Base-by-base conservation (phyloP, 2,888 invertebrate genomes). In the Tillus elongatus region DNA sequence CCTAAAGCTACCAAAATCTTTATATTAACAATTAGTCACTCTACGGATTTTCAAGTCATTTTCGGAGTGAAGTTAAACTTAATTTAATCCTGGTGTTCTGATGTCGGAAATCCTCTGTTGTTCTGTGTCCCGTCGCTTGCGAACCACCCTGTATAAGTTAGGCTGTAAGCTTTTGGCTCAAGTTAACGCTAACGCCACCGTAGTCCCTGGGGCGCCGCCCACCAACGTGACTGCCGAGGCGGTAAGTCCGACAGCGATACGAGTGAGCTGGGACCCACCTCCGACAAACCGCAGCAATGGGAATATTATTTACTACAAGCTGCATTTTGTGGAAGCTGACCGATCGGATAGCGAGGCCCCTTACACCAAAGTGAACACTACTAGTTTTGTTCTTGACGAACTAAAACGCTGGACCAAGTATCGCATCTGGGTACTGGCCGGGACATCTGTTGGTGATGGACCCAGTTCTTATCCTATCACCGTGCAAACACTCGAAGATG, bases 151-250 rank as follows among this genome's bases (percentile, higher is more conserved):
- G n/a, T n/a, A 45, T 49, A 48, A 51, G 48, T 47, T 54, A 55
- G 56, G 52, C 54, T 43, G 44, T 52, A 53, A 56, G 56, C 56
- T 58, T 55, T n/a, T 56, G 50, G 54, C 53, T 53, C 53, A 52
- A 53, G 51, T 54, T 57, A 54, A 49, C 46, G 46, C 49, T 42
- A 39, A 53, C 59, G 60, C 61, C 58, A 51, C 61, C 60, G 54
- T 63, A 96, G 96, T 92, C 74, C 96, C 96, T 63, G 90, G 90
- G 70, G 92, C 91, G 61, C 90, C 96, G 58, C 96, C 96, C 61
- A 83, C 82, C 75, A 89, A 92, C 74, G 89, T 96, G 69, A 80
- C 79, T 54, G 92, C 88, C 50, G 77, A 78, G 68, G 82, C 93
- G 54, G 77, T 82, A 65, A 87, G 88, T 66, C 87, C 93, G 49